phyloP scores from a whole-genome alignment of 2,888 invertebrate genomes.

The Mythimna lalbum region DNA sequence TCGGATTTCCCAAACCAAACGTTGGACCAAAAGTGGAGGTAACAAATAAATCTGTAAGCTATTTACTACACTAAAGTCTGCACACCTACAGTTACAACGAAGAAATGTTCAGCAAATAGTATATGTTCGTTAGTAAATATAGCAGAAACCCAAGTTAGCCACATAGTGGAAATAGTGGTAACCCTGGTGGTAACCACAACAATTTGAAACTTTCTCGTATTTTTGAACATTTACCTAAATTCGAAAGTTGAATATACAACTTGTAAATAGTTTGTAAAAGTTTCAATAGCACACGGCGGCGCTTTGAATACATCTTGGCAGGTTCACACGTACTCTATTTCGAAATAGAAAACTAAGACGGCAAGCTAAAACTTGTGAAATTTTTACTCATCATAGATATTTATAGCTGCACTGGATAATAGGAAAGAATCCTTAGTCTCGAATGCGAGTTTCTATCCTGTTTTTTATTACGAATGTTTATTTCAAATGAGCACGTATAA shows the following conservation, averaged over 20 bases:
- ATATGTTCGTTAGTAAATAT: background rate
- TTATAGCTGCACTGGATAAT: background rate
- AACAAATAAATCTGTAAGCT: no score
- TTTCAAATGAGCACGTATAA: no score
- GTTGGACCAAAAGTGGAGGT: background rate
- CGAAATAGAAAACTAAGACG: background rate
- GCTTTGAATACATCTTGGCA: conserved; percentile 1
- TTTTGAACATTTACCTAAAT: conserved; percentile 29
- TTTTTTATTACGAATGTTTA: background rate
- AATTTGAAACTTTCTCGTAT: conserved; percentile 27
- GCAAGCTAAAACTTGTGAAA: background rate
- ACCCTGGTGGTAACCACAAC: conserved; percentile 18
- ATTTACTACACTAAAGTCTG: no score
- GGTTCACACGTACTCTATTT: background rate
- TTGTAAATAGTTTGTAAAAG: conserved; percentile 29
- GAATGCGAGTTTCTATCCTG: background rate
- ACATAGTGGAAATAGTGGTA: conserved; percentile 10
- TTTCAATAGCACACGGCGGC: conserved; percentile 16
- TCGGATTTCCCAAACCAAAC: background rate
- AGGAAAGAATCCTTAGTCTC: background rate
- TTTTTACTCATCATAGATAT: background rate
- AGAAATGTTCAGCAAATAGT: background rate
- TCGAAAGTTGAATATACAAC: conserved; percentile 33
- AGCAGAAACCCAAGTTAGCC: background rate
- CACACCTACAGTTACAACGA: background rate